phyloP scores from a whole-genome alignment of 2,797 vertebrate genomes.

The Eleutherodactylus coqui region DNA sequence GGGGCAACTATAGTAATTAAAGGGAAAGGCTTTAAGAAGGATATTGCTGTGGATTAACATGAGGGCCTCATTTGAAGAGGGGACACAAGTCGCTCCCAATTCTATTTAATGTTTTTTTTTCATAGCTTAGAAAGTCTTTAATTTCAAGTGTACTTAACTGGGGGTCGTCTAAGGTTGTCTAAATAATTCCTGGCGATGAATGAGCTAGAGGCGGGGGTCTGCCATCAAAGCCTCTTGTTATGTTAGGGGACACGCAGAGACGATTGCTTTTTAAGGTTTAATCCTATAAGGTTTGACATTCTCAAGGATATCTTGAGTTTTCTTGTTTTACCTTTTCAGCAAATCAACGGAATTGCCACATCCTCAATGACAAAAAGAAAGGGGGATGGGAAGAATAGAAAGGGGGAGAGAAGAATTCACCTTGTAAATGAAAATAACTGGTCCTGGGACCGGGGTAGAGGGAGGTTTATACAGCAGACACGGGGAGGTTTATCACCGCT shows the following conservation, averaged over 20 bases:
- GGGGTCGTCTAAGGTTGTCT: slow-evolving; percentile 41
- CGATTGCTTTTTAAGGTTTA: slow-evolving; percentile 30
- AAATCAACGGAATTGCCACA: slow-evolving; percentile 2
- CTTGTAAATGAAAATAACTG: not conserved
- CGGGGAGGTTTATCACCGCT: too few species aligned
- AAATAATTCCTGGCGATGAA: slow-evolving; percentile 29
- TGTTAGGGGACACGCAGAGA: slow-evolving; percentile 46
- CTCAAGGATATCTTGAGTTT: slow-evolving; percentile 27
- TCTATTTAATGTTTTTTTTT: not conserved
- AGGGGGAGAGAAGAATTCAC: not conserved
- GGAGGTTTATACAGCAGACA: too few species aligned
- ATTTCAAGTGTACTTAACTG: slow-evolving; percentile 25
- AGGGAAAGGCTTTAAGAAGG: slow-evolving; percentile 11
- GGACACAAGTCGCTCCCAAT: not conserved
- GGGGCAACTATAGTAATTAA: not conserved
- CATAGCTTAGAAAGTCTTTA: slow-evolving; percentile 30
- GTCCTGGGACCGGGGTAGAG: not conserved
- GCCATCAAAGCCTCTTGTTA: slow-evolving; percentile 38
- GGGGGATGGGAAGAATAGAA: not conserved
- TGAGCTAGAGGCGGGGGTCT: slow-evolving; percentile 12
- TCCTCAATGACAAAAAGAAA: not conserved
- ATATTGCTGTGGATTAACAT: slow-evolving; percentile 28
- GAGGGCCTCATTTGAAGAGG: not conserved
- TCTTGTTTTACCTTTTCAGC: slow-evolving; percentile 44
- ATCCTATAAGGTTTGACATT: slow-evolving; percentile 23